These are phyloP conservation scores for Buathra laborator DNA, from an alignment of 2,888 invertebrate genomes.

Conservation along the genomic window DNA sequence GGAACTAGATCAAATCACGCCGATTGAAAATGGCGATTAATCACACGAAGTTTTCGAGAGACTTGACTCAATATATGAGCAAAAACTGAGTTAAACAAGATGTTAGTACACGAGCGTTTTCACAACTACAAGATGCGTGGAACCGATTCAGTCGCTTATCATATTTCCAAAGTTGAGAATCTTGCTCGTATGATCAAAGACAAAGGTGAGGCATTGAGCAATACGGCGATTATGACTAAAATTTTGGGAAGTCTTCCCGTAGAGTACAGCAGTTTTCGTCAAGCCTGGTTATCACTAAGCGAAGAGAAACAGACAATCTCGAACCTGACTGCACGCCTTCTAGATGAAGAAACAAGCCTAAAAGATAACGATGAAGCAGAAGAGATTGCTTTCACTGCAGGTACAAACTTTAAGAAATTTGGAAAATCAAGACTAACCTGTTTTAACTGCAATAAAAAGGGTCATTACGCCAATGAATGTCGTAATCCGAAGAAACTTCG, in stretches of 20 bases:
- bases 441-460: slow-evolving; percentile 20
- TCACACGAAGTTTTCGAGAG: neutral
- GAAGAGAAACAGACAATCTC: slow-evolving; percentile 58
- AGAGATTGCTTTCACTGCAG: slow-evolving; percentile 40
- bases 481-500: slow-evolving; percentile 11
- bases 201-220: slow-evolving; percentile 31
- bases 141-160: slow-evolving; percentile 58
- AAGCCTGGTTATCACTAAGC: slow-evolving; percentile 45
- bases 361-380: slow-evolving; percentile 23
- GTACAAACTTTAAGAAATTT: slow-evolving; percentile 7
- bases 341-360: slow-evolving; percentile 56
- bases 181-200: slow-evolving; percentile 56
- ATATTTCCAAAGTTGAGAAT: slow-evolving; percentile 57
- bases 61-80: slow-evolving; percentile 22
- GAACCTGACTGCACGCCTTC: slow-evolving; percentile 61
- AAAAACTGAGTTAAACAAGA: slow-evolving; percentile 15
- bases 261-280: slow-evolving; percentile 34
- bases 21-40: slow-evolving; percentile 15
- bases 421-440: slow-evolving; percentile 32
- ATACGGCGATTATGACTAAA: slow-evolving; percentile 44
- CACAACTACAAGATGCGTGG: slow-evolving; percentile 24
- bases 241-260: slow-evolving; percentile 38
- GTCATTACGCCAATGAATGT: slow-evolving; percentile 26
- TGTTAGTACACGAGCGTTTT: slow-evolving; percentile 16
- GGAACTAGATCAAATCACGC: slow-evolving; percentile 28